phyloP scores from a whole-genome alignment of 2,797 vertebrate species.

The Nannoperca australis region DNA sequence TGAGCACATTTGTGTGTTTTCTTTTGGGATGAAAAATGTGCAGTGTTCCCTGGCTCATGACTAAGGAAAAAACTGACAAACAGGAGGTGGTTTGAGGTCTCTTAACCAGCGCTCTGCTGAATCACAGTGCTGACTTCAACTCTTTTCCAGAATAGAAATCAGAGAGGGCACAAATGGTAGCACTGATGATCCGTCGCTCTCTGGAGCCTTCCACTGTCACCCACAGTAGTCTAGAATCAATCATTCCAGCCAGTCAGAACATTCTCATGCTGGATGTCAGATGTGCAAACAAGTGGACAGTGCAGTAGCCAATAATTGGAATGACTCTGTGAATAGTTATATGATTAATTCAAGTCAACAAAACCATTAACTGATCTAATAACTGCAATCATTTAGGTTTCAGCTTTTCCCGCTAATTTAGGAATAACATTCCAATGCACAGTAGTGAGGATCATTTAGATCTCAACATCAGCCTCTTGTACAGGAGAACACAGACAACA shows the following conservation, averaged over 20 bases:
- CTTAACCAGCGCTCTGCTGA: constrained; percentile 61
- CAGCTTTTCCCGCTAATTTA: background rate
- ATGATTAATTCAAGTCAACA: background rate
- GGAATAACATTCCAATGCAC: background rate
- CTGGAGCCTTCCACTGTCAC: background rate
- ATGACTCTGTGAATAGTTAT: background rate
- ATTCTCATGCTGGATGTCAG: constrained; percentile 8
- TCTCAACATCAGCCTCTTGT: background rate
- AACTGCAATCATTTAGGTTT: constrained; percentile 5
- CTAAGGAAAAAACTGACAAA: constrained; percentile 62
- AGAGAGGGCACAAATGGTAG: constrained; percentile 5
- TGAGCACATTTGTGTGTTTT: constrained; percentile 17
- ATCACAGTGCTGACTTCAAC: constrained; percentile 53
- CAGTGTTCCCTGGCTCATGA: constrained; percentile 49
- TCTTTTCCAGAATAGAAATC: constrained; percentile 39
- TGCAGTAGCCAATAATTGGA: background rate
- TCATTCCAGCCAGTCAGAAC: constrained; percentile 2
- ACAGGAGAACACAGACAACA: background rate
- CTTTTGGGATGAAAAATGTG: constrained; percentile 42
- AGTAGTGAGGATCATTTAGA: background rate
- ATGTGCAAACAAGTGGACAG: constrained; percentile 23
- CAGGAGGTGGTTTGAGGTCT: constrained; percentile 79
- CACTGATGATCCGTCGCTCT: background rate
- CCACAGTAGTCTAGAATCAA: constrained; percentile 12
- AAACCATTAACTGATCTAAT: constrained; percentile 7